Base-by-base conservation (phyloP, 2,113 vertebrate genomes). In the Cyprinodon brontotheroides region DNA sequence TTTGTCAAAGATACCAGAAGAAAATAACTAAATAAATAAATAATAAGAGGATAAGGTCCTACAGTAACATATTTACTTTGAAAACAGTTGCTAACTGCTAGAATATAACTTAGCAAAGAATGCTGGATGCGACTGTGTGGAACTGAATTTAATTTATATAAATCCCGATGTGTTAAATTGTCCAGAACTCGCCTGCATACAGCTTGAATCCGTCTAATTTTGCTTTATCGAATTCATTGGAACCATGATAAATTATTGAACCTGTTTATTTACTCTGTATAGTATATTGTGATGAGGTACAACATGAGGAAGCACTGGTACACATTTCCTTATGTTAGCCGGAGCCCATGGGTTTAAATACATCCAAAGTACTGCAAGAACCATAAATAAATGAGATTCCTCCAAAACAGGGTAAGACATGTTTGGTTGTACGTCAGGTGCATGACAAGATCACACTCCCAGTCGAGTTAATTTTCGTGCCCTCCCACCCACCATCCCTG, bases 401-500 rank as follows among this genome's bases (percentile, higher is more conserved):
- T n/a, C 62, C 37, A 11, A 69, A 86, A 75, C 82, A 87, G 82
- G 74, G 87, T 81, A 72, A 90, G 85, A 82, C 85, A 84, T 76
- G 84, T 76, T 81, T 65, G 38, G 75, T 82, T 68, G 78, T 86
- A 78, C 90, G 85, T 93, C 93, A 95, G 94, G 92, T 94, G 86
- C 79, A 81, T 91, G 91, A 93, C 89, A 82, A 81, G 86, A 92
- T 93, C 89, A 92, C 92, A 93, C 91, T 89, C 88, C 61, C 72
- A 14, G 84, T 81, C 14, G 76, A 90, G 92, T 93, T 93, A 91
- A 95, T 95, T 96, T 92, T 87, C 87, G 82, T 77, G 53, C 83
- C 60, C 74, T 20, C 67, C 62, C 76, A 7, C 36, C 68, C 81
- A 48, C 76, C 71, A 77, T 57, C 71, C 71, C 57, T 77, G 68